Conservation (phyloP, 1,140 invertebrate genomes). For the Panagrolaimus sp. region DNA sequence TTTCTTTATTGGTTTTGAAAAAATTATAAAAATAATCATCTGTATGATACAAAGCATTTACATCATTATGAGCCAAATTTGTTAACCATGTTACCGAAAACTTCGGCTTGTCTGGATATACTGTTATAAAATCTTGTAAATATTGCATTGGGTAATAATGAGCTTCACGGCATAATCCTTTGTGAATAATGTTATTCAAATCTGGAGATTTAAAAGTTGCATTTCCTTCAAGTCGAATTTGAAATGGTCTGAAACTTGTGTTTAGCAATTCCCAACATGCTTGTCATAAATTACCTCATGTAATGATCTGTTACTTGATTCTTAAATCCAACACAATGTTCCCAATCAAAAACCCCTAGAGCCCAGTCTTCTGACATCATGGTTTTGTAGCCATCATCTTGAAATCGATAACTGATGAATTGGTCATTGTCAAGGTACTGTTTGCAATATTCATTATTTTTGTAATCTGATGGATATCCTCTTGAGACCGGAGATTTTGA, state of each 20-base stretch:
- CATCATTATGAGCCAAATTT: neutral
- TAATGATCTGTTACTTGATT: neutral
- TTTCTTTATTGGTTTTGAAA: neutral
- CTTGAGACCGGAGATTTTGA: neutral
- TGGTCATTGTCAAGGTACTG: neutral
- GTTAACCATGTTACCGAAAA: neutral
- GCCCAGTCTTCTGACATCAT: slow-evolving; percentile 17
- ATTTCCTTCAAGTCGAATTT: neutral
- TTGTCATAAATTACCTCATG: neutral
- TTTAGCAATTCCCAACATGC: too few relatives aligned
- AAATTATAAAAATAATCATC: neutral
- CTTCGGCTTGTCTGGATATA: neutral
- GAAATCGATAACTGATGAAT: neutral
- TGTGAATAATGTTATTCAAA: neutral
- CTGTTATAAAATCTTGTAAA: neutral
- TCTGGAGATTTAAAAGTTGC: neutral
- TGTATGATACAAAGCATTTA: neutral
- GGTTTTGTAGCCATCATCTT: slow-evolving; percentile 13
- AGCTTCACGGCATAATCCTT: neutral
- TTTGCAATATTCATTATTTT: neutral
- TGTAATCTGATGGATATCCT: neutral
- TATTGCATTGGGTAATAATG: neutral
- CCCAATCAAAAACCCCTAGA: neutral
- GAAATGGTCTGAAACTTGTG: neutral
- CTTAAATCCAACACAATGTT: neutral